phyloP scores from a whole-genome alignment of 2,113 vertebrate genomes.

The Lutjanus erythropterus region DNA sequence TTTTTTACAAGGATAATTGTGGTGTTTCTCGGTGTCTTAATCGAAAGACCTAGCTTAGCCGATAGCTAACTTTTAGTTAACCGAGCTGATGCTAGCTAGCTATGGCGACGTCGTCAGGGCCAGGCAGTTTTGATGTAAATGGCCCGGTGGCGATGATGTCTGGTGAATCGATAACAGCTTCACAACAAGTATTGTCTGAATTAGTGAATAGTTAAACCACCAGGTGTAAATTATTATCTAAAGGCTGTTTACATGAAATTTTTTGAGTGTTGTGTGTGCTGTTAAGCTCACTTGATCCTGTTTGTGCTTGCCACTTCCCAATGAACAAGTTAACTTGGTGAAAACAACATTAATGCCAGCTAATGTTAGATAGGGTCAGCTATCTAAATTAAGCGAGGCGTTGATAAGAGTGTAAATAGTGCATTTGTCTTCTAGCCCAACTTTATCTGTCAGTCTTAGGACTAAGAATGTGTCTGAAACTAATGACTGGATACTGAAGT shows the following conservation, averaged over 20 bases:
- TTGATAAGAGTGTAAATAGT: neutral
- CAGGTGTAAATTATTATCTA: neutral
- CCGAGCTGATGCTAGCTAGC: constrained; percentile 75
- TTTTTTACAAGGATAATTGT: constrained; percentile 1
- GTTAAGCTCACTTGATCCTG: constrained; percentile 37
- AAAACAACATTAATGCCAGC: constrained; percentile 4
- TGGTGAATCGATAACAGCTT: neutral
- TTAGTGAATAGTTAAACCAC: neutral
- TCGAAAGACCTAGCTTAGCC: constrained; percentile 76
- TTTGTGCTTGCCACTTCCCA: constrained; percentile 17
- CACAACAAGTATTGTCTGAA: neutral
- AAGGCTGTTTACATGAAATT: constrained; percentile 1
- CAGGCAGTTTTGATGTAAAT: constrained; percentile 56
- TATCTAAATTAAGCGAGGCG: neutral
- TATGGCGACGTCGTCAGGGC: constrained; percentile 74
- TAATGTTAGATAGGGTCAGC: neutral
- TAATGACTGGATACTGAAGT: neutral
- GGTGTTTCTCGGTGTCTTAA: constrained; percentile 28
- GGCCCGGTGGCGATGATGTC: neutral
- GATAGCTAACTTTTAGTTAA: constrained; percentile 77
- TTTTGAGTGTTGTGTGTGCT: neutral
- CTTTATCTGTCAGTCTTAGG: constrained; percentile 1
- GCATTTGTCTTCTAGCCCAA: neutral
- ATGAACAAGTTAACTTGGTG: constrained; percentile 26
- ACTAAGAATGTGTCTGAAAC: neutral